A percentile compares a stretch with the other conserved stretches of the same genome.
Conservation (phyloP, 1,140 invertebrate species). For the Neodiprion pinetum region DNA sequence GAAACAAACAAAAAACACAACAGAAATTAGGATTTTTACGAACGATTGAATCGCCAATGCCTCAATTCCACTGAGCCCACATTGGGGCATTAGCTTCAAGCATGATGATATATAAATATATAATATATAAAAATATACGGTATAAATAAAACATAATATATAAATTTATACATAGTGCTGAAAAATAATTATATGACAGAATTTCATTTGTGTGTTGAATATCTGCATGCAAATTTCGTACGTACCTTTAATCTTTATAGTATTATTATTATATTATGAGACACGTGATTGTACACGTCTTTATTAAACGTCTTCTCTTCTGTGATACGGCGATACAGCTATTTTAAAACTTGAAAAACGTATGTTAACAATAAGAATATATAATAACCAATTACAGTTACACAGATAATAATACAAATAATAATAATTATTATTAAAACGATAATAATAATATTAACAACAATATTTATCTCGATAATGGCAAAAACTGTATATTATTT, state of each 20-base stretch:
- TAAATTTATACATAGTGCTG: neutral
- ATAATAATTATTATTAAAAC: no score
- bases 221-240: no score
- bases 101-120: neutral
- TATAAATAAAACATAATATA: no score
- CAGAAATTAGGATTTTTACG: neutral
- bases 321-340: constrained; percentile 7
- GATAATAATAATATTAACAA: no score
- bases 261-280: neutral
- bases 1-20: neutral
- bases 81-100: neutral
- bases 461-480: neutral
- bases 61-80: constrained; percentile 1
- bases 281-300: neutral
- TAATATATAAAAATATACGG: neutral
- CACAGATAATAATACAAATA: neutral
- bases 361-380: neutral
- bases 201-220: no score
- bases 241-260: no score
- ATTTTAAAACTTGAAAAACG: neutral
- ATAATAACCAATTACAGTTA: neutral
- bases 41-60: neutral
- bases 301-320: neutral
- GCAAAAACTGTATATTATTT: neutral
- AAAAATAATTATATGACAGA: no score